phyloP scores from a whole-genome alignment of 2,797 vertebrate genomes.

The Nyctibius grandis region DNA sequence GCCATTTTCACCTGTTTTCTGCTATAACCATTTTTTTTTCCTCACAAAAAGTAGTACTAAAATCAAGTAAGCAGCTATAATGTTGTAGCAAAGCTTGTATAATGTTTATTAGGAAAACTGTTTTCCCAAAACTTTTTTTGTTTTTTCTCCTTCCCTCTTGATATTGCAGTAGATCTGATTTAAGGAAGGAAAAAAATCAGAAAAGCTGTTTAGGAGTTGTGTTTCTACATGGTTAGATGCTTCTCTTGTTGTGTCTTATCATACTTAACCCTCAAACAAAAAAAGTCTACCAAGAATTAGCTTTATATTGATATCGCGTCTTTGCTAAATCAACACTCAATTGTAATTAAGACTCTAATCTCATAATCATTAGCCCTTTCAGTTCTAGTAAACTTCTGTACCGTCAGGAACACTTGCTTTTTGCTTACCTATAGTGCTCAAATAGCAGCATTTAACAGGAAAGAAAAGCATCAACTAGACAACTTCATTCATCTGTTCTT shows the following conservation, averaged over 20 bases:
- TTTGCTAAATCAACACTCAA: not conserved
- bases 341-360: not conserved
- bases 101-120: not conserved
- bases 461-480: not conserved
- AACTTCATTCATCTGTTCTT: not conserved
- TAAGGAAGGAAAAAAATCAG: not conserved
- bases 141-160: not conserved
- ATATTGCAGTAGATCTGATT: not conserved
- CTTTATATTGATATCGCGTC: not conserved
- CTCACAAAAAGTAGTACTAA: not conserved
- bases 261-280: not conserved
- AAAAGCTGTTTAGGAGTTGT: not conserved
- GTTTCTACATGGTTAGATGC: not conserved
- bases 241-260: not conserved
- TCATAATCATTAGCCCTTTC: not conserved
- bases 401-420: not conserved
- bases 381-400: not conserved
- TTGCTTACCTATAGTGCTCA: not conserved
- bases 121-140: not conserved
- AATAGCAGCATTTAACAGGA: not conserved
- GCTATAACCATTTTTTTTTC: not conserved
- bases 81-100: not conserved
- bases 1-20: not conserved
- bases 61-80: not conserved
- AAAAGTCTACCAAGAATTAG: not conserved